Percentiles rank a stretch among this genome's conserved stretches.
Evolutionary conservation across 2,888 invertebrate genomes (phyloP).

Genomic region (Scaptomyza flava): DNA sequence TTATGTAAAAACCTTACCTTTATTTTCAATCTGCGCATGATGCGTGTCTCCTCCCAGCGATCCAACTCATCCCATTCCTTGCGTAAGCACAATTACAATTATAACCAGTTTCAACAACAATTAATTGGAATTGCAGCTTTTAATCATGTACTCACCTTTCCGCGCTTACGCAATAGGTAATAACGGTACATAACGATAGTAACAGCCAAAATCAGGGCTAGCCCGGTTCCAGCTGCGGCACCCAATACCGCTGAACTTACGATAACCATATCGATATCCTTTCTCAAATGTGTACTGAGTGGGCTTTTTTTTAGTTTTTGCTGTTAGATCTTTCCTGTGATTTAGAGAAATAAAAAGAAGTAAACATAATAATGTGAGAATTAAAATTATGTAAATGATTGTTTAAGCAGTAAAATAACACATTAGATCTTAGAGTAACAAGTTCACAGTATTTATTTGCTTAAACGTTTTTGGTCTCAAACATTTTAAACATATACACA

Average conservation of each 20-base stretch:
- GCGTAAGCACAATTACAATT: neutral
- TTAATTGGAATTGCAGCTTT: neutral
- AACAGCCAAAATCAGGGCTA: constrained; percentile 88
- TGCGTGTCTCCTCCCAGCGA: constrained; percentile 85
- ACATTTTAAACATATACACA: neutral
- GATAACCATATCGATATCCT: constrained; percentile 84
- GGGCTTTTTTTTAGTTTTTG: neutral
- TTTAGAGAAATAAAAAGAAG: neutral
- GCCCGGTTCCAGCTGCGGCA: constrained; percentile 88
- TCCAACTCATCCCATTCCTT: constrained; percentile 87
- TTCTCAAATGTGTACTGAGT: neutral
- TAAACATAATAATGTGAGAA: neutral
- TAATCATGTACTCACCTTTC: constrained; percentile 82
- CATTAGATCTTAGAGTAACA: neutral
- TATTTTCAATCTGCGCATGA: constrained; percentile 82
- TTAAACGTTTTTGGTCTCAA: neutral
- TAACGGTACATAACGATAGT: constrained; percentile 89
- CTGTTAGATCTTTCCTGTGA: neutral
- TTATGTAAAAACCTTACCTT: constrained; percentile 77
- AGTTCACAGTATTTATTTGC: neutral
- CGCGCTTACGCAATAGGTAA: constrained; percentile 86
- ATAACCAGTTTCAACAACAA: neutral
- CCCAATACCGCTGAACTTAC: constrained; percentile 89
- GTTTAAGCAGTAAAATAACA: neutral
- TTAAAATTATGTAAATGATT: neutral